phyloP scores from a whole-genome alignment of 1,140 invertebrate genomes.

The Scaptomyza montana region DNA sequence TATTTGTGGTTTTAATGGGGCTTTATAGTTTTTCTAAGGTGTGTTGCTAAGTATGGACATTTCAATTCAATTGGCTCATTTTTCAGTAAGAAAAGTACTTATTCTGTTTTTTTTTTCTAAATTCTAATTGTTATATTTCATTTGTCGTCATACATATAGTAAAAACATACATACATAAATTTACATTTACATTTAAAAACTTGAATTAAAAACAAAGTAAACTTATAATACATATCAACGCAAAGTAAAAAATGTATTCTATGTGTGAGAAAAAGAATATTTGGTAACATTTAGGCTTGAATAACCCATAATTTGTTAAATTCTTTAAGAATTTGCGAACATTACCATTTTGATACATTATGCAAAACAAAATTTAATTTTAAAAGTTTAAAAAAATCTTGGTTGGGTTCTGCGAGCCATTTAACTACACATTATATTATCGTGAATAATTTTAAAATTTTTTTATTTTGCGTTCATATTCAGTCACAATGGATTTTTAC shows the following conservation, averaged over 20 bases:
- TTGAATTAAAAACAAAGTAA: not conserved
- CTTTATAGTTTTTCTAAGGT: constrained; percentile 27
- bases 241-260: constrained; percentile 3
- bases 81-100: not conserved
- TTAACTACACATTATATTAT: not conserved
- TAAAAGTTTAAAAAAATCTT: not conserved
- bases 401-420: not conserved
- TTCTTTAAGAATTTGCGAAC: constrained; percentile 1
- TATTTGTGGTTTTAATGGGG: constrained; percentile 39
- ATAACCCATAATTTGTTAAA: not conserved
- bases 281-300: not conserved
- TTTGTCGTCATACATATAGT: not conserved
- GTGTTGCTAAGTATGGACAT: not conserved
- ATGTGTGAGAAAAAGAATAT: not conserved
- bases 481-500: not conserved
- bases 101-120: not conserved
- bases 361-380: not conserved
- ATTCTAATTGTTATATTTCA: not conserved
- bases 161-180: not conserved
- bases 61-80: not conserved
- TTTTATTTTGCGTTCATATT: constrained; percentile 5
- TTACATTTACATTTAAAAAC: not conserved
- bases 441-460: not conserved
- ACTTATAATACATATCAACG: constrained; percentile 24
- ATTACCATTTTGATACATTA: not conserved